Percentiles rank a stretch among this genome's conserved stretches.
phyloP scores from a whole-genome alignment of 2,113 vertebrate species.

The Brachyhypopomus occidentalis region DNA sequence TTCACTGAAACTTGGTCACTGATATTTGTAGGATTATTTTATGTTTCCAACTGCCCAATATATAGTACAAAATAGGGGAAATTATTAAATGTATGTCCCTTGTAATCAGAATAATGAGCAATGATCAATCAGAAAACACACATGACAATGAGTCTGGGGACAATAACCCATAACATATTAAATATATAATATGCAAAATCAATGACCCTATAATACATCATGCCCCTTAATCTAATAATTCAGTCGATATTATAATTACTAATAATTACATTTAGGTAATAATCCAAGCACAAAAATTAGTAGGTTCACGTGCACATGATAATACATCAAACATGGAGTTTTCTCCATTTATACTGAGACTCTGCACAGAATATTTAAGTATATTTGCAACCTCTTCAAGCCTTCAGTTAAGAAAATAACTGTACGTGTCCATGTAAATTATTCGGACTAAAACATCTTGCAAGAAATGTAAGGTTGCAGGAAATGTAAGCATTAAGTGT shows the following conservation, averaged over 20 bases:
- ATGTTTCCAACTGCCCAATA: no score
- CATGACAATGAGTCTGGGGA: neutral
- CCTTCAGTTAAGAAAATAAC: no score
- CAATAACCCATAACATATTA: neutral
- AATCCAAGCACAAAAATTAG: neutral
- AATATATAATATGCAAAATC: neutral
- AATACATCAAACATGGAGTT: no score
- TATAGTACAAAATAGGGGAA: neutral
- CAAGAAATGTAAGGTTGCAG: no score
- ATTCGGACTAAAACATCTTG: no score
- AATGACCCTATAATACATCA: neutral
- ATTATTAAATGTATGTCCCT: neutral
- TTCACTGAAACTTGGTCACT: neutral
- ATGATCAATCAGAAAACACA: neutral
- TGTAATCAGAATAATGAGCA: neutral
- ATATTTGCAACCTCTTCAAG: no score
- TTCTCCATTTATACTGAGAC: no score
- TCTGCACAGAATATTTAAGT: no score
- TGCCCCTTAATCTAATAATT: neutral
- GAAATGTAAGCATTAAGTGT: neutral
- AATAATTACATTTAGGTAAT: neutral
- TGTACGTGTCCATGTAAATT: no score
- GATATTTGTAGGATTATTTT: neutral
- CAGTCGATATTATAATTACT: neutral
- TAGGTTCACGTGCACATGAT: neutral